Evolutionary conservation across 2,113 vertebrate genomes (phyloP).

Genomic region (Anguilla rostrata): DNA sequence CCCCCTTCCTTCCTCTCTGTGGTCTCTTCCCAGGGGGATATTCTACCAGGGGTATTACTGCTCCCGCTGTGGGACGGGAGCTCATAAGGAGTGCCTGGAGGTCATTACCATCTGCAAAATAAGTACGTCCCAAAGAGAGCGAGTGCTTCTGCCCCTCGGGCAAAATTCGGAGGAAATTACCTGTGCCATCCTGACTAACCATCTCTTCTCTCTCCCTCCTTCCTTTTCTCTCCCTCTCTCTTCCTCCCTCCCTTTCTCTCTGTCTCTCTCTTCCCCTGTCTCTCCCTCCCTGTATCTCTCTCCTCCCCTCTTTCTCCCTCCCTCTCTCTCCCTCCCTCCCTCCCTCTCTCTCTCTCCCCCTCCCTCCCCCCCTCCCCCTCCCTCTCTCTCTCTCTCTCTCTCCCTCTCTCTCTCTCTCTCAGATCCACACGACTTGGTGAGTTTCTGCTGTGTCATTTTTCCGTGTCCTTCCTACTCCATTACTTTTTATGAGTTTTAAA

Average conservation of each 20-base stretch:
- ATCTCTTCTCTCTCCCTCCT: conserved; percentile 9
- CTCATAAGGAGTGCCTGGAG: conserved; percentile 96
- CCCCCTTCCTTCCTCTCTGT: neutral
- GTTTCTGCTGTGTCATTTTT: conserved; percentile 20
- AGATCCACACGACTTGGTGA: conserved; percentile 55
- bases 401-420: conserved; percentile 14
- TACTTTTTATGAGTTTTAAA: conserved; percentile 9
- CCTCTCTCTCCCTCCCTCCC: no score
- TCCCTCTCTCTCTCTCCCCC: neutral
- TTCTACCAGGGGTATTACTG: conserved; percentile 98
- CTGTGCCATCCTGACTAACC: conserved; percentile 20
- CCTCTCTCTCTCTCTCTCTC: conserved; percentile 13
- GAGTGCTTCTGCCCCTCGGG: no score
- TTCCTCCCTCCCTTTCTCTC: no score
- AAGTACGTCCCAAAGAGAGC: conserved; percentile 72
- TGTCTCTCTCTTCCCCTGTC: no score
- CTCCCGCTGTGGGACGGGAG: conserved; percentile 86
- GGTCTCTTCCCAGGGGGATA: conserved; percentile 76
- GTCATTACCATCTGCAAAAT: conserved; percentile 92
- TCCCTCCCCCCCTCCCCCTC: no score
- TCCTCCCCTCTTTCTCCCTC: no score
- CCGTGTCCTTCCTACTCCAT: conserved; percentile 14
- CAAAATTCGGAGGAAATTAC: neutral
- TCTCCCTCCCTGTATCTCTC: no score
- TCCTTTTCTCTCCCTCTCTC: conserved; percentile 15